A percentile compares a stretch with the other conserved stretches of the same genome.
Conservation (phyloP, 2,888 invertebrate genomes). For the Caenorhabditis imperialis region DNA sequence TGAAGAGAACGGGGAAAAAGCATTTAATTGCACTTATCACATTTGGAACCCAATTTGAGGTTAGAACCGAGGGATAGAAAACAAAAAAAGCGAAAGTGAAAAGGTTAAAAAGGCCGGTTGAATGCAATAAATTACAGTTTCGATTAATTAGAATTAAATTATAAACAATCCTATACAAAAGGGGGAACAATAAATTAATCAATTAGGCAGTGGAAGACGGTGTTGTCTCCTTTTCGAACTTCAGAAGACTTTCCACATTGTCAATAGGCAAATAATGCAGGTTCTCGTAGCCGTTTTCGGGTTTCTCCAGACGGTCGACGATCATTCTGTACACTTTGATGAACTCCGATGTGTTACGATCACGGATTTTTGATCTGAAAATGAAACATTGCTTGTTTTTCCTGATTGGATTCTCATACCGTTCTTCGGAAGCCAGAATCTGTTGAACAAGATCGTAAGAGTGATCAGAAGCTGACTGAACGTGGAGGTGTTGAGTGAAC, state of each 20-base stretch:
- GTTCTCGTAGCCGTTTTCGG: constrained; percentile 25
- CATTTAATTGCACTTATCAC: constrained; percentile 34
- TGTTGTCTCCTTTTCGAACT: constrained; percentile 28
- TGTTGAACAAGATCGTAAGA: constrained; percentile 24
- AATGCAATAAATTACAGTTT: constrained; percentile 20
- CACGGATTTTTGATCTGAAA: constrained; percentile 39
- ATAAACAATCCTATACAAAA: constrained; percentile 2
- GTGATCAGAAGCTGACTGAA: constrained; percentile 18
- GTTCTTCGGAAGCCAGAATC: constrained; percentile 34
- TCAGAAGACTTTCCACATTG: constrained; percentile 41
- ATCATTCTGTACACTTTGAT: constrained; percentile 40
- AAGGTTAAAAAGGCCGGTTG: constrained; percentile 11
- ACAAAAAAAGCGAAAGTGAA: constrained; percentile 2
- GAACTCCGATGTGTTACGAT: constrained; percentile 35
- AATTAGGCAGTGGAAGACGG: constrained; percentile 18
- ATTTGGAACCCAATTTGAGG: constrained; percentile 16
- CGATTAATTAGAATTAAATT: constrained; percentile 8
- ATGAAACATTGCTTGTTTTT: neutral
- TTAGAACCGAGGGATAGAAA: constrained; percentile 12
- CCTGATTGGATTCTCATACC: neutral
- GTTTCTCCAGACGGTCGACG: constrained; percentile 25
- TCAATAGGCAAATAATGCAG: constrained; percentile 37
- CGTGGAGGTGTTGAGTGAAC: constrained; percentile 39
- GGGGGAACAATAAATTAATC: neutral
- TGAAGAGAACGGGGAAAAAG: neutral